Evolutionary conservation across 35 echinoderm and acorn worm species (phyloP), one percentile per base, ranked within the genome.

Genomic region (Apostichopus californicus): DNA sequence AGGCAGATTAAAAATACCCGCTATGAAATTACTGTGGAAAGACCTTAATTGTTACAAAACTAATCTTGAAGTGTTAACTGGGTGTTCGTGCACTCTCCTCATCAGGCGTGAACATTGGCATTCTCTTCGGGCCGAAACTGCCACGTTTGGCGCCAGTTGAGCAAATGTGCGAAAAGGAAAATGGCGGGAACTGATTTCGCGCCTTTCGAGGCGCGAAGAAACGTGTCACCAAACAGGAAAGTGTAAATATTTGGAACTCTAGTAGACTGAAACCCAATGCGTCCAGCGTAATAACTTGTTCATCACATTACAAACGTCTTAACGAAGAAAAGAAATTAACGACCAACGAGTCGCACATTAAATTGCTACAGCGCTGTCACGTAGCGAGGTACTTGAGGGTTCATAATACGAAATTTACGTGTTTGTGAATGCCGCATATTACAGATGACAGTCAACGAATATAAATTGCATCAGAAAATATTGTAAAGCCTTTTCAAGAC

Each of bases 111-210:
- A 90, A 90, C 28, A 57, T 57, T 77, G n/a, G 68, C 68, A 78
- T 90, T 78, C 88, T 90, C 88, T 90, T 90, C 56, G 73, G 88
- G 68, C 73, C 73, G 88, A 90, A 87, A 56, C 73, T 90, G 88
- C 65, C 88, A 90, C 88, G 88, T 73, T 90, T 90, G 88, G 88
- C 88, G 88, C 88, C 88, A 90, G 54, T 90, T 78, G 68, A 52
- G 28, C 88, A 90, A 90, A 90, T 90, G 88, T 90, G 88, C 12
- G 88, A 90, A 90, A 77, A 57, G 66, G 73, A 78, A 90, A 90
- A 90, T 90, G 88, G 88, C 66, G 88, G 68, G 88, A 90, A 90
- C 66, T 77, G 73, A 90, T 90, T 90, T 90, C 88, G 66, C 88
- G 73, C 88, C 88, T 90, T 68, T 9, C 17, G 72, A 90, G 88